phyloP scores from a whole-genome alignment of 2,888 invertebrate genomes.

The Folsomia candida region DNA sequence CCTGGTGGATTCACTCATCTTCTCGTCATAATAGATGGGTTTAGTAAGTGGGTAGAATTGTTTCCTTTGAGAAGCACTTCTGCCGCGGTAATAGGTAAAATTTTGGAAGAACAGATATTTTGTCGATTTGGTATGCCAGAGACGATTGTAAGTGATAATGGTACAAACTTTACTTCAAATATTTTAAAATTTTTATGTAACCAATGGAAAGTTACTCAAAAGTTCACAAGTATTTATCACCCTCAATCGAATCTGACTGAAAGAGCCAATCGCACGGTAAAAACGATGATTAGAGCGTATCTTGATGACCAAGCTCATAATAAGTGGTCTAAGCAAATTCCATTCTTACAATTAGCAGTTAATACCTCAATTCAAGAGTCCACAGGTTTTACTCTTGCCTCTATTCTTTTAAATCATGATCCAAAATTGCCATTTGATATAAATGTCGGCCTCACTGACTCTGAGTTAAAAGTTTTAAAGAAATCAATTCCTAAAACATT shows the following conservation, averaged over 20 bases:
- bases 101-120: neutral
- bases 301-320: no score
- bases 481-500: no score
- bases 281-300: constrained; percentile 3
- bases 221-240: neutral
- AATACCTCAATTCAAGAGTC: neutral
- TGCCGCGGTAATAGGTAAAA: neutral
- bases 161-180: neutral
- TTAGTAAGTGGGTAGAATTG: no score
- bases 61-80: no score
- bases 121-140: neutral
- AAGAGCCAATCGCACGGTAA: constrained; percentile 5
- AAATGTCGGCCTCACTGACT: neutral
- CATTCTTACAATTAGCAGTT: neutral
- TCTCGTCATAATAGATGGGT: neutral
- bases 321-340: no score
- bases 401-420: no score
- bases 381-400: no score
- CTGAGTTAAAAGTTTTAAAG: no score
- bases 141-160: neutral
- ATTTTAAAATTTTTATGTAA: constrained; percentile 3
- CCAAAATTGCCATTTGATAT: neutral
- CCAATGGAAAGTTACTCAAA: constrained; percentile 8
- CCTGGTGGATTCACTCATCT: neutral
- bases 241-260: no score